Conservation (phyloP, 1,140 invertebrate genomes). For the Pararge aegeria region DNA sequence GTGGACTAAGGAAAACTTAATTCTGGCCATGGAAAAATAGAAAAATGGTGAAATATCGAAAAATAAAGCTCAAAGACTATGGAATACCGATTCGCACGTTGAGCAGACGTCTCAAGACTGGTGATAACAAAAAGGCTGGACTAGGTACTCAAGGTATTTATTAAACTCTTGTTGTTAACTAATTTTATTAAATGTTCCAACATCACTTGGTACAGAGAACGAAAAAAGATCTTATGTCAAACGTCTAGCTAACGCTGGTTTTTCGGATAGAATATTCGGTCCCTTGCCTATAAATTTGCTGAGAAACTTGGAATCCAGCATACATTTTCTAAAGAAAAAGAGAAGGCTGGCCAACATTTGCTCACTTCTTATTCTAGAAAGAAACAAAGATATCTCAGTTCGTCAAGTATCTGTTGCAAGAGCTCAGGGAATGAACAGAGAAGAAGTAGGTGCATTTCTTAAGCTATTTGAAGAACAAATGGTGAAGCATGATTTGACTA, state of each 20-base stretch:
- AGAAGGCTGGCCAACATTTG: conserved; percentile 49
- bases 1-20: too few relatives aligned
- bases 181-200: too few relatives aligned
- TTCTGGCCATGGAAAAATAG: too few relatives aligned
- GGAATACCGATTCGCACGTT: too few relatives aligned
- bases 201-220: too few relatives aligned
- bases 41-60: too few relatives aligned
- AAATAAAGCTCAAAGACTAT: too few relatives aligned
- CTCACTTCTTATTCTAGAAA: conserved; percentile 46
- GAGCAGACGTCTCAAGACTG: too few relatives aligned
- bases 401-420: conserved; percentile 47
- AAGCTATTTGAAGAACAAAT: conserved; percentile 43
- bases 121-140: too few relatives aligned
- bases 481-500: conserved; percentile 33
- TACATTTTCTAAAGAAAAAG: conserved; percentile 47
- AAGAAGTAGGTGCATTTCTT: conserved; percentile 50
- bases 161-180: too few relatives aligned
- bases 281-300: conserved; percentile 47
- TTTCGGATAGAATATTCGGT: too few relatives aligned
- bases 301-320: conserved; percentile 46
- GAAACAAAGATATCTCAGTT: conserved; percentile 49
- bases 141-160: too few relatives aligned
- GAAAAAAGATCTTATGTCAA: neutral
- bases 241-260: neutral
- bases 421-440: conserved; percentile 44